Evolutionary conservation across 2,113 vertebrate genomes (phyloP).

Genomic region (Toxotes jaculatrix): DNA sequence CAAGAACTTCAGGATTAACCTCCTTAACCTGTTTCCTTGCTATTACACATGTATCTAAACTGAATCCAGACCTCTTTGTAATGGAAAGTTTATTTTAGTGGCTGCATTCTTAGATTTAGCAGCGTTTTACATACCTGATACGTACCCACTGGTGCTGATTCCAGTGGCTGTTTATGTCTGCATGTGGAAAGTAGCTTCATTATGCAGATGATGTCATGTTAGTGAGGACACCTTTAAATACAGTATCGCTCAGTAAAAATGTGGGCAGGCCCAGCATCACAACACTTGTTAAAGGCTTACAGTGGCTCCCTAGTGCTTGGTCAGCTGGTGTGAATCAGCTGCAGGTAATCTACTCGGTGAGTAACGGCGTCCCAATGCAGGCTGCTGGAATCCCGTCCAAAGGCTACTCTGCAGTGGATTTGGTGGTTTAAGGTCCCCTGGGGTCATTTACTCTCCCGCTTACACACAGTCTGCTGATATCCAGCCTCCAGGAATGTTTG

Average conservation of each 20-base stretch:
- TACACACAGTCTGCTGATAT: slow-evolving; percentile 31
- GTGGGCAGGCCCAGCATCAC: slow-evolving; percentile 23
- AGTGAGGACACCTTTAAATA: slow-evolving; percentile 60
- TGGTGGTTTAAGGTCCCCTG: slow-evolving; percentile 38
- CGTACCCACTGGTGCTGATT: slow-evolving; percentile 19
- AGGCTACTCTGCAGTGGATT: slow-evolving; percentile 9
- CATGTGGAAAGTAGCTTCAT: slow-evolving; percentile 41
- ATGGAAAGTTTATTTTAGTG: slow-evolving; percentile 29
- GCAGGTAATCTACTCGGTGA: slow-evolving; percentile 44
- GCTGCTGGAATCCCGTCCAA: slow-evolving; percentile 7
- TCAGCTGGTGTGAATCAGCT: slow-evolving; percentile 71
- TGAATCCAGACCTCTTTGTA: slow-evolving; percentile 22
- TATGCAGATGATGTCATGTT: slow-evolving; percentile 56
- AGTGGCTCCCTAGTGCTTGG: slow-evolving; percentile 47
- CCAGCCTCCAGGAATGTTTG: slow-evolving; percentile 56
- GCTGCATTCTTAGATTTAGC: slow-evolving; percentile 1
- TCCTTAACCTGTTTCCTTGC: not conserved
- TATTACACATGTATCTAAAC: not conserved
- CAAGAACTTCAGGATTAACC: not conserved
- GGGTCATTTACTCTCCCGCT: slow-evolving; percentile 34
- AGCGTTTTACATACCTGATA: slow-evolving; percentile 21
- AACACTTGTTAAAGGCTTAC: slow-evolving; percentile 72
- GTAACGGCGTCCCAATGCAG: slow-evolving; percentile 2
- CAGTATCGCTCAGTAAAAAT: slow-evolving; percentile 37
- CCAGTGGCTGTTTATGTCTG: slow-evolving; percentile 65